Percentiles rank a stretch among this genome's conserved stretches.
Evolutionary conservation across 2,797 vertebrate species (phyloP).

Genomic region (Zenarchopterus dispar): DNA sequence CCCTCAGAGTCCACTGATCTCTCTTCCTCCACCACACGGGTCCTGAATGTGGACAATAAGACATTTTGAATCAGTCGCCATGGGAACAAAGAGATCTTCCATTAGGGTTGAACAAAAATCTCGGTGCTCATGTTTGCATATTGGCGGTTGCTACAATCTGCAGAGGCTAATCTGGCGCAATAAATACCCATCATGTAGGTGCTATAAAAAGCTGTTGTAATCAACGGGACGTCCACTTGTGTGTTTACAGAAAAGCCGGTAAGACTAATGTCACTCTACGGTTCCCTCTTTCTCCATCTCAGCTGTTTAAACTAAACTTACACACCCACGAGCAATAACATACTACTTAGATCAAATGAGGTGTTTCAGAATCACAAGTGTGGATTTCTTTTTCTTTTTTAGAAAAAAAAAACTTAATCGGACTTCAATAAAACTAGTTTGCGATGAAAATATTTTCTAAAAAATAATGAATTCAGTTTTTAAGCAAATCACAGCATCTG

Average conservation of each 20-base stretch:
- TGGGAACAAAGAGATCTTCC: constrained; percentile 28
- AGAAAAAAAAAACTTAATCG: too few species aligned
- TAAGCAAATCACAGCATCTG: too few species aligned
- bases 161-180: constrained; percentile 32
- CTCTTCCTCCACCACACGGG: not conserved
- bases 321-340: too few species aligned
- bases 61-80: constrained; percentile 18
- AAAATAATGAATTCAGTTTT: too few species aligned
- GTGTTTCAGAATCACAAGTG: too few species aligned
- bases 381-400: too few species aligned
- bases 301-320: too few species aligned
- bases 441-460: too few species aligned
- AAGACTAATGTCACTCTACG: not conserved
- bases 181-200: constrained; percentile 34
- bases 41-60: not conserved
- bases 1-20: not conserved
- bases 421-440: too few species aligned
- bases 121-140: constrained; percentile 12
- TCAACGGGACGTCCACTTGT: constrained; percentile 40
- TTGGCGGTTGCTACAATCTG: constrained; percentile 19
- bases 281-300: not conserved
- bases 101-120: constrained; percentile 7
- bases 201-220: constrained; percentile 37
- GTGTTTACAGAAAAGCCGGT: constrained; percentile 14
- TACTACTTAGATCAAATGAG: too few species aligned